A percentile compares a stretch with the other conserved stretches of the same genome.
These are phyloP conservation scores for Deroplatys truncata DNA, from an alignment of 2,888 invertebrate species.

Conservation along the genomic window DNA sequence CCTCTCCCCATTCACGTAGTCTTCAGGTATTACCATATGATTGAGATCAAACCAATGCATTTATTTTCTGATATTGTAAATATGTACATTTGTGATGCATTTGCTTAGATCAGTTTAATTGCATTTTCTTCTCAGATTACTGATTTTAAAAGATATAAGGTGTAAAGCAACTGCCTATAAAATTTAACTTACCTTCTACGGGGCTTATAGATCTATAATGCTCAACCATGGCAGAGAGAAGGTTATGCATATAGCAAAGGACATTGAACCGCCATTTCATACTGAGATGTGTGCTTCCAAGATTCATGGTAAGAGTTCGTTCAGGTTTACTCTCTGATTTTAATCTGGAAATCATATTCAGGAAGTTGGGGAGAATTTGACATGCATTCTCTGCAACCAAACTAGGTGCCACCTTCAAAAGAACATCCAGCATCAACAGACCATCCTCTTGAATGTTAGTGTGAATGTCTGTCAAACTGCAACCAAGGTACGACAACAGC, in stretches of 20 bases:
- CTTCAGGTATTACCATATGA: too few relatives aligned
- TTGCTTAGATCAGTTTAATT: too few relatives aligned
- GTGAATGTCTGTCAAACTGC: conserved; percentile 88
- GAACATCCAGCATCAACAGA: conserved; percentile 68
- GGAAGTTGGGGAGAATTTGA: conserved; percentile 71
- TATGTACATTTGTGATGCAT: too few relatives aligned
- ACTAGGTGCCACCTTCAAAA: conserved; percentile 62
- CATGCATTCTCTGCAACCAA: conserved; percentile 63
- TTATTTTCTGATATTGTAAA: too few relatives aligned
- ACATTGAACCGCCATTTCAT: conserved; percentile 68
- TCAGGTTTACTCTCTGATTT: conserved; percentile 60
- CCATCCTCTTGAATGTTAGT: conserved; percentile 78
- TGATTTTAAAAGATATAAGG: too few relatives aligned
- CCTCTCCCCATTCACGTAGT: too few relatives aligned
- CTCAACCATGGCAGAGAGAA: conserved; percentile 48
- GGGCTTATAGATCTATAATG: neutral
- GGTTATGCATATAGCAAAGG: conserved; percentile 62
- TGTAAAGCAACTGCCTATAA: too few relatives aligned
- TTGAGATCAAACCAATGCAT: too few relatives aligned
- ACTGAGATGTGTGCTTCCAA: conserved; percentile 68
- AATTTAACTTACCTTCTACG: neutral
- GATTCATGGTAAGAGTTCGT: conserved; percentile 63
- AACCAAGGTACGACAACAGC: conserved; percentile 73
- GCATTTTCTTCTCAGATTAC: too few relatives aligned
- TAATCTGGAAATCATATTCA: conserved; percentile 79